phyloP scores from a whole-genome alignment of 2,113 vertebrate species.

The Nycticebus coucang region DNA sequence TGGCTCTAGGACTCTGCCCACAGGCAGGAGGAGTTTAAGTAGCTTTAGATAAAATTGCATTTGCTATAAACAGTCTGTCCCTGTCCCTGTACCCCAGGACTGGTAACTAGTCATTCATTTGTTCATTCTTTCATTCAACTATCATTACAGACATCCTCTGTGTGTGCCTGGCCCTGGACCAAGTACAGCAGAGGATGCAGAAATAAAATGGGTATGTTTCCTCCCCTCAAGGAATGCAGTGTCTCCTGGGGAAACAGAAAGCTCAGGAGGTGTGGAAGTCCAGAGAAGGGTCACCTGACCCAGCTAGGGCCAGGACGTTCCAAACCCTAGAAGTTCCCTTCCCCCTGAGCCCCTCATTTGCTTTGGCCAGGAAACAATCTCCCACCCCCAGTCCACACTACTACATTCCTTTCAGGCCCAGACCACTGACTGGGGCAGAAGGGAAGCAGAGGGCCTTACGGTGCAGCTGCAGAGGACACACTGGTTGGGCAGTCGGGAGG shows the following conservation, averaged over 20 bases:
- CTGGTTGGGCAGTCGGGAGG: slow-evolving; percentile 91
- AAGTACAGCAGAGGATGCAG: not conserved
- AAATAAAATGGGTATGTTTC: not conserved
- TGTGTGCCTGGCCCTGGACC: not conserved
- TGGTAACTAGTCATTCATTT: not conserved
- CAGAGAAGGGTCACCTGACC: not conserved
- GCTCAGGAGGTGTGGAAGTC: not conserved
- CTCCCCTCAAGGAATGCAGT: not conserved
- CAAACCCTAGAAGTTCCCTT: not conserved
- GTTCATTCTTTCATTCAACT: not conserved
- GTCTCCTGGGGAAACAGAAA: not conserved
- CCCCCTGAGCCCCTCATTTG: not conserved
- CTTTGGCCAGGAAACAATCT: not conserved
- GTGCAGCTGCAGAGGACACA: slow-evolving; percentile 96
- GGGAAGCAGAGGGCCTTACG: slow-evolving; percentile 82
- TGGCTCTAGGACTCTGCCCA: not conserved
- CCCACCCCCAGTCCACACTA: not conserved
- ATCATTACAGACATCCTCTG: not conserved
- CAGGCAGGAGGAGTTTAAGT: not conserved
- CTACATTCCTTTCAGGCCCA: not conserved
- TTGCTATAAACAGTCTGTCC: not conserved
- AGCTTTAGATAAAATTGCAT: not conserved
- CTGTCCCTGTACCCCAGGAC: not conserved
- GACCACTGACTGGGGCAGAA: not conserved
- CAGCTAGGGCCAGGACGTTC: not conserved